These are phyloP conservation scores for Agrilus planipennis DNA, from an alignment of 1,140 invertebrate genomes.

Conservation along the genomic window DNA sequence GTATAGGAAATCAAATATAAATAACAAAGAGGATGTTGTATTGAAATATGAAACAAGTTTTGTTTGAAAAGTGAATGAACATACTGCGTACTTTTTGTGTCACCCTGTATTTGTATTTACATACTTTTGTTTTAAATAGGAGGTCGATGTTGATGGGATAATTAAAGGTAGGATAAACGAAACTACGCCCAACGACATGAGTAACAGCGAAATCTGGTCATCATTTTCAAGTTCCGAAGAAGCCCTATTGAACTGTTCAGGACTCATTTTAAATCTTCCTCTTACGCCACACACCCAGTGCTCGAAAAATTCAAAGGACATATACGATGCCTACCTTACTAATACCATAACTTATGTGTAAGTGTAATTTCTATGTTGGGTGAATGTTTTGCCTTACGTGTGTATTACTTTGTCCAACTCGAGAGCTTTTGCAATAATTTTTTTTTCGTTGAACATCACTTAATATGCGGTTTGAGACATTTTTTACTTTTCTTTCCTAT, in stretches of 20 bases:
- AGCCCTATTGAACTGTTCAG: slow-evolving; percentile 57
- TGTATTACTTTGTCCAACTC: too few species aligned
- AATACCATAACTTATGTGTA: slow-evolving; percentile 55
- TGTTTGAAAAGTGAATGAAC: too few species aligned
- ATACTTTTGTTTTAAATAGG: too few species aligned
- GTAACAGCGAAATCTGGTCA: slow-evolving; percentile 66
- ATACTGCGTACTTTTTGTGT: too few species aligned
- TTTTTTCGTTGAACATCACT: background rate
- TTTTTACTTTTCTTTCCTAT: too few species aligned
- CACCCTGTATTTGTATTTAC: too few species aligned
- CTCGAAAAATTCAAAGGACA: slow-evolving; percentile 28
- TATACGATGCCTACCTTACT: slow-evolving; percentile 38
- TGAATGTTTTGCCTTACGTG: too few species aligned
- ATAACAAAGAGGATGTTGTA: too few species aligned
- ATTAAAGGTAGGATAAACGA: slow-evolving; percentile 46
- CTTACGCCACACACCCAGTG: slow-evolving; percentile 50
- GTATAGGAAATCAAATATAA: too few species aligned
- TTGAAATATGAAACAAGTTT: too few species aligned
- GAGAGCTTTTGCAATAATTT: background rate
- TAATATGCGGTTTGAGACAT: background rate
- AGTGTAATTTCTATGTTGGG: too few species aligned
- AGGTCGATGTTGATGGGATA: too few species aligned
- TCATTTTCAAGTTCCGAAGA: slow-evolving; percentile 69
- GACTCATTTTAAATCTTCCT: slow-evolving; percentile 58
- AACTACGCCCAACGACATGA: slow-evolving; percentile 49